A percentile compares a stretch with the other conserved stretches of the same genome.
Evolutionary conservation across 53 echinoderm and acorn worm species (phyloP).

Genomic region (Mesocentrotus franciscanus): DNA sequence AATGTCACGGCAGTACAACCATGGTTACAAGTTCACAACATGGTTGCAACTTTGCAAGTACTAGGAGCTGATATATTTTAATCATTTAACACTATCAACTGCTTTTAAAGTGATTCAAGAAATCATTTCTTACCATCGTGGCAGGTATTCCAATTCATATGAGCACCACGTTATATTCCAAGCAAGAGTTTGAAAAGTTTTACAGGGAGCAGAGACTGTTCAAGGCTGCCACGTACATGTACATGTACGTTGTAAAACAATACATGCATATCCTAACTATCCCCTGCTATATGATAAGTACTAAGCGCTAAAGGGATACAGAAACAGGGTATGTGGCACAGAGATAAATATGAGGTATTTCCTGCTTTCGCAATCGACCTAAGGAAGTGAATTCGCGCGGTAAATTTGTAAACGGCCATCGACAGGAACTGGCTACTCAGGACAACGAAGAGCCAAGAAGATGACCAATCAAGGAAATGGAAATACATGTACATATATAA

Average conservation of each 20-base stretch:
- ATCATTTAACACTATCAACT: background rate
- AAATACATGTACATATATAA: background rate
- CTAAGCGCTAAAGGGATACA: background rate
- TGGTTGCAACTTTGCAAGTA: background rate
- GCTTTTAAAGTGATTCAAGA: background rate
- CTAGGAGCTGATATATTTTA: background rate
- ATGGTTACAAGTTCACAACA: background rate
- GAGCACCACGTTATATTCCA: background rate
- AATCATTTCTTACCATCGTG: background rate
- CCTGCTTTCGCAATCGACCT: constrained; percentile 49
- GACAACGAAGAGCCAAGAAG: background rate
- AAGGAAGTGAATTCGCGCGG: background rate
- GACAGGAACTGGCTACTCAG: constrained; percentile 42
- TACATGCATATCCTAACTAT: background rate
- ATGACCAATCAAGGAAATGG: background rate
- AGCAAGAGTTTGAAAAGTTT: background rate
- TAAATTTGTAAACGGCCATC: background rate
- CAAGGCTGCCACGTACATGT: constrained; percentile 34
- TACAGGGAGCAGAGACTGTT: background rate
- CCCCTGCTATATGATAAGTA: background rate
- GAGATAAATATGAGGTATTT: constrained; percentile 50
- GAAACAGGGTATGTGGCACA: constrained; percentile 2
- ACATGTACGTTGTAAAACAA: background rate
- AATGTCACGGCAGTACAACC: background rate
- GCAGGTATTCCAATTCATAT: background rate